Percentiles rank a stretch among this genome's conserved stretches.
Evolutionary conservation across 2,113 vertebrate genomes (phyloP).

Genomic region (Ardeotis arabs): DNA sequence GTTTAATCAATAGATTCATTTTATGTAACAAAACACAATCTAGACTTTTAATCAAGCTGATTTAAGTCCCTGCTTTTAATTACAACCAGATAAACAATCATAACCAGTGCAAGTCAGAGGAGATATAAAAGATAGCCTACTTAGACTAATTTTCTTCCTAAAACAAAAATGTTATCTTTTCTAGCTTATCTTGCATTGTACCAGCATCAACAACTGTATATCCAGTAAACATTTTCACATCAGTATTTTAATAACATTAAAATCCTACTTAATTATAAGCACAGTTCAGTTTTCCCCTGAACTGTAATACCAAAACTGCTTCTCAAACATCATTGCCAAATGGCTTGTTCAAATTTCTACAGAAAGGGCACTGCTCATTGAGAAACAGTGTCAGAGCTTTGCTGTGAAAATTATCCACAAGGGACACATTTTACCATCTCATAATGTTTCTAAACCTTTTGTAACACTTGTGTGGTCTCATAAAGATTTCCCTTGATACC

Average conservation of each 20-base stretch:
- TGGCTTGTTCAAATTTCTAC: neutral
- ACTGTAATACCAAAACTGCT: neutral
- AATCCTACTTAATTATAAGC: slow-evolving; percentile 15
- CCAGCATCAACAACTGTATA: neutral
- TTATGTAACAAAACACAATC: slow-evolving; percentile 1
- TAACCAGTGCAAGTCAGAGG: neutral
- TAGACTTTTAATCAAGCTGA: neutral
- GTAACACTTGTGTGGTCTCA: slow-evolving; percentile 22
- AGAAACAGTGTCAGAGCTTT: slow-evolving; percentile 1
- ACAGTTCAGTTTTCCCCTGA: neutral
- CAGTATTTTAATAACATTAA: slow-evolving; percentile 13
- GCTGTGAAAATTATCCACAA: slow-evolving; percentile 10
- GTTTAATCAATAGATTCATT: neutral
- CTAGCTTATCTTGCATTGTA: neutral
- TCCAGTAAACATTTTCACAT: neutral
- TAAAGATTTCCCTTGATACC: slow-evolving; percentile 46
- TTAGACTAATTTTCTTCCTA: neutral
- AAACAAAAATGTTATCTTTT: neutral
- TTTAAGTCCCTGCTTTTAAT: neutral
- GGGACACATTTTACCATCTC: neutral
- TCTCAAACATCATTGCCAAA: neutral
- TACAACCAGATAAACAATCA: neutral
- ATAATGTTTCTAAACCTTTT: slow-evolving; percentile 45
- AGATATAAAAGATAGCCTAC: neutral
- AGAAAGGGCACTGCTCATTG: slow-evolving; percentile 42